phyloP scores from a whole-genome alignment of 1,140 invertebrate species.

The Chironomus tepperi region DNA sequence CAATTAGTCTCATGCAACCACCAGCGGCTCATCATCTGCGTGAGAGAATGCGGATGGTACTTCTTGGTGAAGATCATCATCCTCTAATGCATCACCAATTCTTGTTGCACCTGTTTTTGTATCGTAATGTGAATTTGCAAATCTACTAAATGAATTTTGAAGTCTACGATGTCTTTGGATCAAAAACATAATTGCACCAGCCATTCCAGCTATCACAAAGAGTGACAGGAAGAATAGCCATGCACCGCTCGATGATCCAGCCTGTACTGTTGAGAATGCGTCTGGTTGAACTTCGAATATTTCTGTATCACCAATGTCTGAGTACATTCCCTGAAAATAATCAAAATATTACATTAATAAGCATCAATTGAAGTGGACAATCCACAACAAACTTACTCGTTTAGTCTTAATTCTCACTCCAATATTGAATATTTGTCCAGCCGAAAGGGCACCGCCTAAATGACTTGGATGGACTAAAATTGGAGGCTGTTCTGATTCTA shows the following conservation, averaged over 20 bases:
- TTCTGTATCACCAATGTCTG: conserved; percentile 26
- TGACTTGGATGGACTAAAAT: conserved; percentile 22
- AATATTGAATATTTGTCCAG: conserved; percentile 26
- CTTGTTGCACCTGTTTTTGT: conserved; percentile 75
- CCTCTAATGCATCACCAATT: conserved; percentile 68
- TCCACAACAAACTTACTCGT: not conserved
- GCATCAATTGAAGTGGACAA: not conserved
- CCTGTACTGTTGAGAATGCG: conserved; percentile 18
- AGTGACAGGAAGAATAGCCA: conserved; percentile 38
- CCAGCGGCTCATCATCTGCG: conserved; percentile 88
- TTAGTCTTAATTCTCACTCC: conserved; percentile 25
- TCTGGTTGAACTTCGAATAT: conserved; percentile 25
- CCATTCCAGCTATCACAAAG: conserved; percentile 49
- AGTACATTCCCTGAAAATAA: conserved; percentile 22
- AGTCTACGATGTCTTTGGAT: conserved; percentile 62
- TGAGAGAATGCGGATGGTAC: conserved; percentile 63
- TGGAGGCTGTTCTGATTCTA: conserved; percentile 22
- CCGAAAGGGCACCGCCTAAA: not conserved
- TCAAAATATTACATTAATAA: not conserved
- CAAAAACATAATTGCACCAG: conserved; percentile 53
- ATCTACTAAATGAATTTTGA: conserved; percentile 67
- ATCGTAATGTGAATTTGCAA: conserved; percentile 80
- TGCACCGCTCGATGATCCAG: conserved; percentile 31
- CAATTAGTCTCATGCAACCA: conserved; percentile 57
- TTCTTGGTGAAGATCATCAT: conserved; percentile 63